Evolutionary conservation across 2,797 vertebrate species (phyloP), one percentile per base, ranked within the genome.

Genomic region (Sebastes vulpes): DNA sequence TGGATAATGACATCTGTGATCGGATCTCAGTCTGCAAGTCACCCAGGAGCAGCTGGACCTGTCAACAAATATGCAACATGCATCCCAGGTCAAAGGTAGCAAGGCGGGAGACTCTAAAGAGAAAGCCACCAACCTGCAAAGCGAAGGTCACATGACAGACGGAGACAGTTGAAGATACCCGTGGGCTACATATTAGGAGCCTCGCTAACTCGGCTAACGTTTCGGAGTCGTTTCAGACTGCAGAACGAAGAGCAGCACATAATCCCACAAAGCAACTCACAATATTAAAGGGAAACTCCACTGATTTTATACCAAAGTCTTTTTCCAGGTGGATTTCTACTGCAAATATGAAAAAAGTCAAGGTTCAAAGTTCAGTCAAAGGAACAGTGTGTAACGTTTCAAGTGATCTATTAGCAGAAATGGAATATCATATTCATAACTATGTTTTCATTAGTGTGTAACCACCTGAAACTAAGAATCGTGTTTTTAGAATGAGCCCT

Each of bases 241-340:
- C 54, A 57, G 57, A 59, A 12, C 2, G n/a, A 31, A 32, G 29
- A 60, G 57, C 29, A 32, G 29, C 58, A 60, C 58, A 35, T 12
- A 35, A 12, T 60, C 29, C 18, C 11, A 35, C 7, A 38, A 14
- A 35, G 28, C 18, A 59, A 26, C 31, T 35, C 31, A 35, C 58
- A 59, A 59, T 6, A 58, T 59, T 59, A 31, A 59, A 11, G 57
- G 57, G 10, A 21, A 35, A 21, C 56, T 46, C 42, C 58, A 35
- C 29, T 21, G 10, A 60, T 60, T 60, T 58, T 1, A 21, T 11
- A 23, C 11, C n/a, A 18, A 58, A 28, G 14, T 31, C 18, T 31
- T 9, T 21, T 60, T 60, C 58, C 31, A 60, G n/a, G 29, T 21
- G 18, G 1, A 29, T 32, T 12, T 20, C 10, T 2, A 58, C 56